Base-by-base conservation (phyloP, 1,140 invertebrate genomes). In the Oreohelix idahoensis region DNA sequence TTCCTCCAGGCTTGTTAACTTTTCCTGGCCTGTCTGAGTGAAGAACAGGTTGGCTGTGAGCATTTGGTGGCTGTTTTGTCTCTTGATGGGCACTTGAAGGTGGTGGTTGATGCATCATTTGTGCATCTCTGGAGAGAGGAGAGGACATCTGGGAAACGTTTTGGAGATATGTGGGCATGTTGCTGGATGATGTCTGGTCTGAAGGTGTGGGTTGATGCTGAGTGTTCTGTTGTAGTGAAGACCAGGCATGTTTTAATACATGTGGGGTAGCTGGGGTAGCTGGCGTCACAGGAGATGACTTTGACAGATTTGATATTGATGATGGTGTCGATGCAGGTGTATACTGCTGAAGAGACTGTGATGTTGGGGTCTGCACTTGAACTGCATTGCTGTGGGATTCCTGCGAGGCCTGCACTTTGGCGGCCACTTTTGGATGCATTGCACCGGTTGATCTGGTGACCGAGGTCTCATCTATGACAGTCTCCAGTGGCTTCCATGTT, bases 61-160 rank as follows among this genome's bases (percentile, higher is more conserved):
- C 86, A 86, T 87, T 89, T 69, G 86, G 87, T 45, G 85, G 87
- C 74, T 87, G 84, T 66, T 89, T 88, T 8, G 63, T 35, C 0
- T 71, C 78, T 45, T 70, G 36, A 1, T 73, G 73, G 63, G 58
- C 49, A 17, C 71, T 76, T 69, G 49, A 35, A 49, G 74, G 77
- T 15, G 51, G 85, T 10, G 83, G 86, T 70, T 84, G 84, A 15
- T 79, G 51, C 39, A 71, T 1, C 26, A 79, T 13, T 20, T 49
- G 29, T 17, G 42, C 39, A 10, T 76, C 74, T 76, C 42, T 76
- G 13, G 32, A 36, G 10, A 53, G 76, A 38, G 69, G 35, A 74
- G 66, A 29, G 53, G 83, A 32, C 53, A 66, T 58, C 51, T 81
- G 49, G 58, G 85, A 66, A 23, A 70, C 35, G 36, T 51, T 45